Evolutionary conservation across 2,888 invertebrate species (phyloP), one percentile per base, ranked within the genome.

Genomic region (Drosophila trichaetosa): DNA sequence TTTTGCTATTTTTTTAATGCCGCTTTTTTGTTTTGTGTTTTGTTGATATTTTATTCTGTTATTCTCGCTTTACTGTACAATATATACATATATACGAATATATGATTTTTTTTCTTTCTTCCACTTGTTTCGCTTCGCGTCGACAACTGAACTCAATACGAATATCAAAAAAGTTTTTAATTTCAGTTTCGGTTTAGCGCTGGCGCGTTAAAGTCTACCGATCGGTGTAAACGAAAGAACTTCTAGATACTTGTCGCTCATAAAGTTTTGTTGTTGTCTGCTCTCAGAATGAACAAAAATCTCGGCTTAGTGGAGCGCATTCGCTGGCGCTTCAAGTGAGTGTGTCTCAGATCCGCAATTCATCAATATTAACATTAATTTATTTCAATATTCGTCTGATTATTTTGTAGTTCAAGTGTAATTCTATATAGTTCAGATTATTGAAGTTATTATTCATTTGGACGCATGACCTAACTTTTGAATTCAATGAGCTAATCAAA

Each of bases 261-360:
- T 48, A 31, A 53, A 31, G 73, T 51, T 53, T 53, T 24, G 16
- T 53, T 48, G 4, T 54, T 53, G 33, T 48, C 27, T 49, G 7
- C 40, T 61, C 24, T 42, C 54, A 84, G 77, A 52, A 92, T 92
- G 92, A 89, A 91, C 63, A 79, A 83, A 63, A 87, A 89, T 58
- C 48, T 91, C 24, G 81, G 90, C 51, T 87, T 91, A 64, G 73
- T 91, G 65, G 92, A 92, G 62, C 80, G 87, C 69, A 31, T 92
- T 49, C 89, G 83, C 54, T 91, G 91, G 90, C 91, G 88, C 59
- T 76, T 88, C 21, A 92, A 92, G 92, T 92, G 82, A 91, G 92
- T 91, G 58, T 27, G 24, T 21, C 27, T 53, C 10, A 69, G 68
- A 65, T 61, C 69, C 62, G 18, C 57, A 80, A 79, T 85, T 56